Percentiles rank a stretch among this genome's conserved stretches.
Evolutionary conservation across 2,113 vertebrate species (phyloP).

Genomic region (Calypte anna): DNA sequence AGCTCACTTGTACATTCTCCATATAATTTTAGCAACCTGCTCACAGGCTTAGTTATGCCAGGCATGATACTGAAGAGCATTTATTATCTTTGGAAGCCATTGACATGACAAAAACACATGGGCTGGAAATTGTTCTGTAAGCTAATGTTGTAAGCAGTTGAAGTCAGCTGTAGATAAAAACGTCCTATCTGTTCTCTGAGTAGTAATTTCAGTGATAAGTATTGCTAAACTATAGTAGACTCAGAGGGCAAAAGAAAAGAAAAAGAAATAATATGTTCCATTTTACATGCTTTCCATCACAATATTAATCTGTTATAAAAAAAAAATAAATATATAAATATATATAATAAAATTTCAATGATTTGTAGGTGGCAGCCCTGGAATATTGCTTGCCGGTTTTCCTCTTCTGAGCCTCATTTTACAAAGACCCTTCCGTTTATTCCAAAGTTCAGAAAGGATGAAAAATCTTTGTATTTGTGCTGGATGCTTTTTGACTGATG

Average conservation of each 20-base stretch:
- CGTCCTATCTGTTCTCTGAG: background rate
- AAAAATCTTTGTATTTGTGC: background rate
- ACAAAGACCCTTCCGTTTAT: background rate
- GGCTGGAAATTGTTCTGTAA: constrained; percentile 78
- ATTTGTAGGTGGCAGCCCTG: background rate
- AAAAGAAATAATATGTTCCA: background rate
- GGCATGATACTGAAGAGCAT: constrained; percentile 79
- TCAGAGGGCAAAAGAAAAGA: background rate
- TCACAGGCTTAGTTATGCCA: constrained; percentile 70
- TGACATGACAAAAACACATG: constrained; percentile 83
- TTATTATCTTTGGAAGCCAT: constrained; percentile 88
- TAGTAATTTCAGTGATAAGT: background rate
- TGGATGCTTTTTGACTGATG: background rate
- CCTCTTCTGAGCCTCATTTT: background rate
- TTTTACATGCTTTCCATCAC: background rate
- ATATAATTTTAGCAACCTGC: constrained; percentile 72
- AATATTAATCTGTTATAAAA: background rate
- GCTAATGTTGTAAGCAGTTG: constrained; percentile 51
- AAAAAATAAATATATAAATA: background rate
- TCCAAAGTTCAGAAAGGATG: background rate
- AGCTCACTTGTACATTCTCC: constrained; percentile 21
- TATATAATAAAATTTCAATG: background rate
- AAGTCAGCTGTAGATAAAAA: constrained; percentile 25
- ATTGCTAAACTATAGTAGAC: background rate
- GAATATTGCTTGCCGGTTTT: background rate